phyloP scores from a whole-genome alignment of 2,888 invertebrate genomes.

The Nipponacmea schrenckii region DNA sequence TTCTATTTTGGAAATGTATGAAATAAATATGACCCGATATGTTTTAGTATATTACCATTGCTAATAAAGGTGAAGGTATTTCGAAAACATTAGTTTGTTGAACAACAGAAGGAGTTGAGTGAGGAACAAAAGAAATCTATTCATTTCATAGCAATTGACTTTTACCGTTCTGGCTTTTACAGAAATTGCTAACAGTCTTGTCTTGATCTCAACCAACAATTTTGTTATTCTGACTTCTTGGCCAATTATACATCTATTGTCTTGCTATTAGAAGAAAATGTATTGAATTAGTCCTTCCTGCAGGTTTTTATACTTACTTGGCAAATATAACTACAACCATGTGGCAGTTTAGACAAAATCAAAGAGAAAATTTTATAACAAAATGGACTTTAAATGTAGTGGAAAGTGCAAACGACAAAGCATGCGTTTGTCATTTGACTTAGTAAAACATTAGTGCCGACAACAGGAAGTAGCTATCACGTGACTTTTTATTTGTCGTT shows the following conservation, averaged over 20 bases:
- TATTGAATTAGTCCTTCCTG: background rate
- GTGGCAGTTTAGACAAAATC: background rate
- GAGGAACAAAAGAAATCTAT: too few relatives aligned
- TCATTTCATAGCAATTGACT: too few relatives aligned
- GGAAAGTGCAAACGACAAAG: slow-evolving; percentile 2
- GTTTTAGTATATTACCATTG: too few relatives aligned
- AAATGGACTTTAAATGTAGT: background rate
- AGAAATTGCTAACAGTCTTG: too few relatives aligned
- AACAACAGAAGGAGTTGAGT: too few relatives aligned
- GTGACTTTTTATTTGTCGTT: background rate
- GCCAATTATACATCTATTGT: background rate
- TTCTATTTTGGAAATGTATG: too few relatives aligned
- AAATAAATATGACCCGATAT: too few relatives aligned
- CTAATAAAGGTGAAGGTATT: too few relatives aligned
- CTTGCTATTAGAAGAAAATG: background rate
- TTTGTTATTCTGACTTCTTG: background rate
- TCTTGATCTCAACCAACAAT: background rate
- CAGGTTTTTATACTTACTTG: background rate
- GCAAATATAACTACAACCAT: background rate
- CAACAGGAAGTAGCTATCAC: background rate
- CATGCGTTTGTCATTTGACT: slow-evolving; percentile 4
- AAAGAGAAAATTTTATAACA: slow-evolving; percentile 2
- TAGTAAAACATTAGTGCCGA: background rate
- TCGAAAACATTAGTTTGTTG: too few relatives aligned
- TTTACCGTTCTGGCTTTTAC: too few relatives aligned